A percentile compares a stretch with the other conserved stretches of the same genome.
These are phyloP conservation scores for Seriola aureovittata DNA, from an alignment of 2,113 vertebrate species.

Conservation along the genomic window DNA sequence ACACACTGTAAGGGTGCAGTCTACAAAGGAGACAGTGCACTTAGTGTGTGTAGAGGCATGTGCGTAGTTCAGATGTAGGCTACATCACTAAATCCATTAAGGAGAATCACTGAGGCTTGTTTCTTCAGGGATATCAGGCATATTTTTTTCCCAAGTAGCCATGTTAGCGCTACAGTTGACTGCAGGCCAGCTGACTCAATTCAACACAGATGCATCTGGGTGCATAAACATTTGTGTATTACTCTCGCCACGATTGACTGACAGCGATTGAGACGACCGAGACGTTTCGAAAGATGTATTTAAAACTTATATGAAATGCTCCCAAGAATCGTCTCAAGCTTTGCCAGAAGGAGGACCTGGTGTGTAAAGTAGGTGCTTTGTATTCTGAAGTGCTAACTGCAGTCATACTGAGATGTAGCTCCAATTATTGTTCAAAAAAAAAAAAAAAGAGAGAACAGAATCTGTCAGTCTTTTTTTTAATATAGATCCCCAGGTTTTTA, in stretches of 20 bases:
- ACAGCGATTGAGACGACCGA: not conserved
- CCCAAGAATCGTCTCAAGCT: not conserved
- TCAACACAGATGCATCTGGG: no score
- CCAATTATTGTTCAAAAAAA: not conserved
- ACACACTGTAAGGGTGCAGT: not conserved
- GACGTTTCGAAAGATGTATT: not conserved
- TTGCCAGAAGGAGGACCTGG: not conserved
- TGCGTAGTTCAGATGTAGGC: not conserved
- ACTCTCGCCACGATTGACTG: not conserved
- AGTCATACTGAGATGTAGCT: conserved; percentile 2
- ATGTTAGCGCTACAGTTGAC: not conserved
- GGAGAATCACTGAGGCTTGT: not conserved
- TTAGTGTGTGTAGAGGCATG: not conserved
- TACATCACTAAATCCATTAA: not conserved
- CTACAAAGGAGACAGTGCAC: not conserved
- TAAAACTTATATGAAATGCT: not conserved
- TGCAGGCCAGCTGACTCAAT: not conserved
- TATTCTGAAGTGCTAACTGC: conserved; percentile 11
- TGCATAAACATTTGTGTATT: not conserved
- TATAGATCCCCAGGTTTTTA: not conserved
- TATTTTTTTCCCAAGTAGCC: not conserved
- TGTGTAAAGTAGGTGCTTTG: not conserved
- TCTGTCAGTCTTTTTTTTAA: no score
- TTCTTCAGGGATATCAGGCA: not conserved
- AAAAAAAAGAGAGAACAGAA: not conserved